Conservation (phyloP, 2,113 vertebrate species). For the Gyps fulvus region DNA sequence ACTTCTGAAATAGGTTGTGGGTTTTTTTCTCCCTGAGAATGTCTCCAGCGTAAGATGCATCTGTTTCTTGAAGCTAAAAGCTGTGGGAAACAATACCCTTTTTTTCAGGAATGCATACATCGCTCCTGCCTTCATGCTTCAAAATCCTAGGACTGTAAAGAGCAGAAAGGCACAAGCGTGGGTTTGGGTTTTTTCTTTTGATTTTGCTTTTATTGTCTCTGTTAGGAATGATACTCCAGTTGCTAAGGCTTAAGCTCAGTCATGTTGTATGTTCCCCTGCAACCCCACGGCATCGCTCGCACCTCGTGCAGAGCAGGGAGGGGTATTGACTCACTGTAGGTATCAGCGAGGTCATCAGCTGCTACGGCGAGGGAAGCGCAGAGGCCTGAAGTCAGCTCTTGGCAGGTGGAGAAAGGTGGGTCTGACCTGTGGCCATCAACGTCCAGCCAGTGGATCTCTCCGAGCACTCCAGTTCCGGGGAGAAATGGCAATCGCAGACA, state of each 20-base stretch:
- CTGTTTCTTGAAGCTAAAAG: background rate
- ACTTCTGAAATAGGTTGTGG: background rate
- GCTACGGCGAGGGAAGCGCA: background rate
- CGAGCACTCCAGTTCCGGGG: background rate
- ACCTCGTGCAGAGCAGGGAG: background rate
- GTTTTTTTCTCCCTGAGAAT: background rate
- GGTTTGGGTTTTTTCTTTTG: fast-evolving
- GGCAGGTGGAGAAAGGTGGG: background rate
- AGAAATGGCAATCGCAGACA: background rate
- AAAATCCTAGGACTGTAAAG: background rate
- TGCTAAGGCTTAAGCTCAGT: background rate
- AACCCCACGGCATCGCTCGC: background rate
- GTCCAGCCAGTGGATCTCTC: background rate
- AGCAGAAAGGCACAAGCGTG: background rate
- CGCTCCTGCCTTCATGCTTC: background rate
- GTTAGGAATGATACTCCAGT: background rate
- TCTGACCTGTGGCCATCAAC: background rate
- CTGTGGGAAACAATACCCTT: fast-evolving
- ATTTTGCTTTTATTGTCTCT: background rate
- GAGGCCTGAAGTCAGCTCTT: background rate
- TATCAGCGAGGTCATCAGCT: background rate
- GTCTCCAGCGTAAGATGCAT: fast-evolving
- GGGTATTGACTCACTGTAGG: background rate
- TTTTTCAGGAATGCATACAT: background rate
- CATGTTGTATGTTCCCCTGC: background rate